These are phyloP conservation scores for Rhynchonycteris naso DNA, from an alignment of 2,797 vertebrate species.

Conservation along the genomic window DNA sequence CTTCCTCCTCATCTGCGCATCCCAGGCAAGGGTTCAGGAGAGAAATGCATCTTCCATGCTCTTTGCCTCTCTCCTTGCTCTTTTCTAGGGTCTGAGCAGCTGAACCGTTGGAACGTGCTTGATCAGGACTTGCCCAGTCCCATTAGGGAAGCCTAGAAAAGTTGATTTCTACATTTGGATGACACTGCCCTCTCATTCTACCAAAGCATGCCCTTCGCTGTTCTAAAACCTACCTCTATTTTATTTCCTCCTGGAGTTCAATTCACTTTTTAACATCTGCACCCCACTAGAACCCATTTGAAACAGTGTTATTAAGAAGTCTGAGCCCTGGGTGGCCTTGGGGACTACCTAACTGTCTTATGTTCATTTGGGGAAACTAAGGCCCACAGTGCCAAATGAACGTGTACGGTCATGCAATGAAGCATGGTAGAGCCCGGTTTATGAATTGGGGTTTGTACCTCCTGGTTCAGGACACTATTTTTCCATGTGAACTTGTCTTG, in stretches of 20 bases:
- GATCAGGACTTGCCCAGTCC: background rate
- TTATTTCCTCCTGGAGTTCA: background rate
- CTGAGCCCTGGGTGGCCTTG: background rate
- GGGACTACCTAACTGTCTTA: background rate
- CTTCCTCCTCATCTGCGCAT: background rate
- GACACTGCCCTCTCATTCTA: background rate
- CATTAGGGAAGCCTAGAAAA: background rate
- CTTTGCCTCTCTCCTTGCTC: background rate
- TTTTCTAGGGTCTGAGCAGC: background rate
- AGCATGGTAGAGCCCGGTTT: background rate
- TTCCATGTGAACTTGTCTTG: background rate
- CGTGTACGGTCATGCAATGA: background rate
- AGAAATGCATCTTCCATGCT: background rate
- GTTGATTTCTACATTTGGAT: background rate
- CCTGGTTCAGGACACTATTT: background rate
- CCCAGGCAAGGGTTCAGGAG: background rate
- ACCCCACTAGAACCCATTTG: background rate
- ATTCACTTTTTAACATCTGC: too few relatives aligned
- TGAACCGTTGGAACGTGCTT: background rate
- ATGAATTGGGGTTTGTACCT: background rate
- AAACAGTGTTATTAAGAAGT: background rate
- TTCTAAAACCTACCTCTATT: background rate
- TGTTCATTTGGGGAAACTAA: conserved; percentile 40
- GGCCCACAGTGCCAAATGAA: background rate
- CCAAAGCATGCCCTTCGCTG: background rate